Percentiles rank a stretch among this genome's conserved stretches.
Conservation (phyloP, 2,888 invertebrate species). For the Cosmopolites sordidus region DNA sequence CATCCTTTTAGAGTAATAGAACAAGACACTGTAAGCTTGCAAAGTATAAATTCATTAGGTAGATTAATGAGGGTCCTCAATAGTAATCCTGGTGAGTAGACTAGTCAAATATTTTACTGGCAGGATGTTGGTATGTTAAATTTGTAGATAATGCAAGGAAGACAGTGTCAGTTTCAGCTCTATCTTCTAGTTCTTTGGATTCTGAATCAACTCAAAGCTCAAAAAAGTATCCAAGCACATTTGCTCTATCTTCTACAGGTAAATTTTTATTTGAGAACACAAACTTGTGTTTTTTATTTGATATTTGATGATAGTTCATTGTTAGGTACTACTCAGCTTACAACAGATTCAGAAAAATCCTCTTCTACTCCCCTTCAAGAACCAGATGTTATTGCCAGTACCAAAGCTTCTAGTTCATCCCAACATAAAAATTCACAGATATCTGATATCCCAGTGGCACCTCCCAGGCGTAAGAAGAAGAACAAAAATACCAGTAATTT, state of each 20-base stretch:
- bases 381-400: slow-evolving; percentile 91
- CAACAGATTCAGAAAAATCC: slow-evolving; percentile 19
- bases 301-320: neutral
- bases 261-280: no score
- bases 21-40: slow-evolving; percentile 80
- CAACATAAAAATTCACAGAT: slow-evolving; percentile 27
- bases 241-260: slow-evolving; percentile 38
- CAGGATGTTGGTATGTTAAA: neutral
- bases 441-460: slow-evolving; percentile 60
- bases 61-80: slow-evolving; percentile 51
- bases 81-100: slow-evolving; percentile 26
- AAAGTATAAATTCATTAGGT: slow-evolving; percentile 84
- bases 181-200: slow-evolving; percentile 45
- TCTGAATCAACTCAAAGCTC: slow-evolving; percentile 47
- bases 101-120: neutral
- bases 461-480: slow-evolving; percentile 76
- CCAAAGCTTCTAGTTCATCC: slow-evolving; percentile 61
- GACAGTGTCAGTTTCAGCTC: slow-evolving; percentile 41
- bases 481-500: slow-evolving; percentile 38
- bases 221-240: slow-evolving; percentile 43
- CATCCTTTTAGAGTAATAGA: slow-evolving; percentile 85
- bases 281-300: neutral
- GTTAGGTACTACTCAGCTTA: slow-evolving; percentile 6
- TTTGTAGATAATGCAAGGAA: slow-evolving; percentile 35
- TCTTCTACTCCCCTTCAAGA: slow-evolving; percentile 59